These are phyloP conservation scores for Sinopyrophorus schimmeli DNA, from an alignment of 2,888 invertebrate genomes.

Conservation along the genomic window DNA sequence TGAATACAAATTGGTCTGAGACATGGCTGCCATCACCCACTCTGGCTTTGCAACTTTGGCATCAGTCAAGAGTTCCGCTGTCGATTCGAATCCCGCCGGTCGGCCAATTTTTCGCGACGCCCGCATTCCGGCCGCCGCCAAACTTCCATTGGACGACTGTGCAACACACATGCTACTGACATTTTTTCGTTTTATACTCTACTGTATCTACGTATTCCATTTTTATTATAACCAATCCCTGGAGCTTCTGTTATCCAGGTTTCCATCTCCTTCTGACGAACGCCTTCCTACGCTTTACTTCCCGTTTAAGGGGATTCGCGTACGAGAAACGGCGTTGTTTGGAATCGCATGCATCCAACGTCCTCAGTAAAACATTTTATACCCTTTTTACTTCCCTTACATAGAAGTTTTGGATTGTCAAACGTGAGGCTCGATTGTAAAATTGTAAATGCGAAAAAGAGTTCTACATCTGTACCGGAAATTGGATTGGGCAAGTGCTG, in stretches of 20 bases:
- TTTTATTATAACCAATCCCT: slow-evolving; percentile 55
- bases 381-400: slow-evolving; percentile 36
- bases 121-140: slow-evolving; percentile 32
- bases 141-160: slow-evolving; percentile 39
- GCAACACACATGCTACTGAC: slow-evolving; percentile 54
- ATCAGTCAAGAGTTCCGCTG: slow-evolving; percentile 51
- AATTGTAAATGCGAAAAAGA: slow-evolving; percentile 33
- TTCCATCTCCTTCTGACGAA: slow-evolving; percentile 47
- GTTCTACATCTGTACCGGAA: slow-evolving; percentile 6
- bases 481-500: slow-evolving; percentile 10
- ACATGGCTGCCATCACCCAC: slow-evolving; percentile 37
- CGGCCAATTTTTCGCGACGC: slow-evolving; percentile 36
- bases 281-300: slow-evolving; percentile 43
- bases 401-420: slow-evolving; percentile 39
- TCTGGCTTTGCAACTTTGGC: slow-evolving; percentile 41
- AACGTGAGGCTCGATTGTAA: slow-evolving; percentile 35
- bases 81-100: slow-evolving; percentile 44
- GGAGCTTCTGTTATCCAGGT: slow-evolving; percentile 42
- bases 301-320: slow-evolving; percentile 37
- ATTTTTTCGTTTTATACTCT: slow-evolving; percentile 53
- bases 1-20: slow-evolving; percentile 35
- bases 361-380: slow-evolving; percentile 43
- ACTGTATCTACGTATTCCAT: slow-evolving; percentile 56
- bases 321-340: slow-evolving; percentile 40
- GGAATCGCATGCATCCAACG: slow-evolving; percentile 41